A percentile compares a stretch with the other conserved stretches of the same genome.
These are phyloP conservation scores for Thunnus albacares DNA, from an alignment of 2,797 vertebrate genomes.

Conservation along the genomic window DNA sequence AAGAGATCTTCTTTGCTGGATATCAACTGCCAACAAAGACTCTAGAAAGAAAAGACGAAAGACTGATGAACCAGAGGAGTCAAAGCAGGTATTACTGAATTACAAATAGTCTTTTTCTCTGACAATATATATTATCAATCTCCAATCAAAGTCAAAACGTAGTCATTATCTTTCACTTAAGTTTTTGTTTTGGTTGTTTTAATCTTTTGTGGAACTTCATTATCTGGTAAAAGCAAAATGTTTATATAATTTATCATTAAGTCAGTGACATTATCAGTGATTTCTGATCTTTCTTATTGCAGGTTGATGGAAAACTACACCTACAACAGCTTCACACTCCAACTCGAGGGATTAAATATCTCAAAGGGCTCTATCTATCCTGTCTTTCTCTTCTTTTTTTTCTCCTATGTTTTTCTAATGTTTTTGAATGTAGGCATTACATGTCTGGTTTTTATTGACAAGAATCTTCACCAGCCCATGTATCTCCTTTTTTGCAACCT, in stretches of 20 bases:
- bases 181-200: background rate
- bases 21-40: background rate
- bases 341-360: constrained; percentile 63
- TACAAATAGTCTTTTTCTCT: background rate
- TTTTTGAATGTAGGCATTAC: constrained; percentile 55
- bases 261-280: background rate
- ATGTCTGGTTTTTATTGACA: constrained; percentile 44
- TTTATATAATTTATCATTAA: background rate
- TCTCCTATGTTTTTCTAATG: constrained; percentile 61
- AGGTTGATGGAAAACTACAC: constrained; percentile 67
- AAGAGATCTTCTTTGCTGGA: background rate
- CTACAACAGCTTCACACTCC: constrained; percentile 58
- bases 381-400: constrained; percentile 49
- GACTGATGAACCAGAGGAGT: background rate
- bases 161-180: background rate
- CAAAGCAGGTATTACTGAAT: background rate
- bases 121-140: background rate
- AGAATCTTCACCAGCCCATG: constrained; percentile 85
- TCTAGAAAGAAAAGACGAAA: too few species aligned
- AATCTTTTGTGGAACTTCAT: background rate
- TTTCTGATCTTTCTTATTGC: background rate
- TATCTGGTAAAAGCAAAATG: background rate
- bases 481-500: constrained; percentile 86
- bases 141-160: background rate
- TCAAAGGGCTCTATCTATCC: constrained; percentile 22